Percentiles rank a stretch among this genome's conserved stretches.
Evolutionary conservation across 2,113 vertebrate genomes (phyloP).

Genomic region (Oxyruncus cristatus): DNA sequence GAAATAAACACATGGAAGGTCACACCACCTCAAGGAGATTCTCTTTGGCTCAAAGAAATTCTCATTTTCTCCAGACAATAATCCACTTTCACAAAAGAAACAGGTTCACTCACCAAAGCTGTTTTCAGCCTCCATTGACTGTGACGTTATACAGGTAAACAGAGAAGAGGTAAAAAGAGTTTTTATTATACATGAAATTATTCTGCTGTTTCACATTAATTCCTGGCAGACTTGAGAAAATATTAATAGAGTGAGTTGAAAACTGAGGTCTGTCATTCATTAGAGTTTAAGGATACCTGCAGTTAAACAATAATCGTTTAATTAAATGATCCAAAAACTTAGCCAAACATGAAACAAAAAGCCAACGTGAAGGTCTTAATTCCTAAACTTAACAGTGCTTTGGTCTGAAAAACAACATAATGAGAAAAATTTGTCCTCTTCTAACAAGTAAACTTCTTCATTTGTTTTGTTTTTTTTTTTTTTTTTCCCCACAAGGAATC

Average conservation of each 20-base stretch:
- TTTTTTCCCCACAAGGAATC: fast-evolving
- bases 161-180: not conserved
- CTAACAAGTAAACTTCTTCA: not conserved
- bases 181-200: not conserved
- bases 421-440: not conserved
- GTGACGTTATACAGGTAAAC: not conserved
- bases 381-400: not conserved
- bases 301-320: not conserved
- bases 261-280: not conserved
- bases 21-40: not conserved
- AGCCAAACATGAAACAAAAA: not conserved
- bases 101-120: not conserved
- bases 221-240: not conserved
- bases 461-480: too few relatives aligned
- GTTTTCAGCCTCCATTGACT: not conserved
- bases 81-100: not conserved
- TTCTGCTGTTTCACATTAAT: not conserved
- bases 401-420: not conserved
- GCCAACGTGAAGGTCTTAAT: not conserved
- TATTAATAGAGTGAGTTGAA: not conserved
- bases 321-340: not conserved
- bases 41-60: not conserved
- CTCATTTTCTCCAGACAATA: not conserved
- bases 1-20: not conserved
- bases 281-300: not conserved